Percentiles rank a stretch among this genome's conserved stretches.
Evolutionary conservation across 2,113 vertebrate species (phyloP).

Genomic region (Ploceus nigricollis): DNA sequence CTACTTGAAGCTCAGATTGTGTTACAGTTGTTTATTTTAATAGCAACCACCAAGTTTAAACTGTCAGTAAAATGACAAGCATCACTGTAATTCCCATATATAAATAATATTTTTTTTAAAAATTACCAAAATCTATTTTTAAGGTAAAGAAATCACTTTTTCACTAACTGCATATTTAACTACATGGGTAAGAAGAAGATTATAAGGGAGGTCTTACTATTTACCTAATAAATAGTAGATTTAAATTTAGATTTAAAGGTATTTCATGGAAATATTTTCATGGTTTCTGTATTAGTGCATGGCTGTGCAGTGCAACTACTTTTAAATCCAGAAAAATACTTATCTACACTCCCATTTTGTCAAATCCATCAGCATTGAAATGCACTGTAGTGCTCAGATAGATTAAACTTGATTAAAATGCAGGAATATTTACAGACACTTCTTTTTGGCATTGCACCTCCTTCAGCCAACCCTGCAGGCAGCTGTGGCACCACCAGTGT

Average conservation of each 20-base stretch:
- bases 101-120: not conserved
- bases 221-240: not conserved
- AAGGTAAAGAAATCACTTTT: not conserved
- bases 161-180: not conserved
- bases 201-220: not conserved
- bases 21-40: not conserved
- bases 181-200: not conserved
- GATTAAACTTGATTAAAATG: not conserved
- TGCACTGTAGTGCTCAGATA: too few species aligned
- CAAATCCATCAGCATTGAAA: not conserved
- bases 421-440: not conserved
- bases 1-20: not conserved
- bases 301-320: not conserved
- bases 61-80: not conserved
- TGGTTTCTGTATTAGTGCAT: not conserved
- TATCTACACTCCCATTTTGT: not conserved
- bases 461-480: fast-evolving
- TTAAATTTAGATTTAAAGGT: not conserved
- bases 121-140: not conserved
- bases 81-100: not conserved
- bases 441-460: not conserved
- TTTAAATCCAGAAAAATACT: not conserved
- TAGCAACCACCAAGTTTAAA: not conserved
- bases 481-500: fast-evolving
- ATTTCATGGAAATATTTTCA: not conserved